These are phyloP conservation scores for Meleagris gallopavo DNA, from an alignment of 2,113 vertebrate species.

Conservation along the genomic window DNA sequence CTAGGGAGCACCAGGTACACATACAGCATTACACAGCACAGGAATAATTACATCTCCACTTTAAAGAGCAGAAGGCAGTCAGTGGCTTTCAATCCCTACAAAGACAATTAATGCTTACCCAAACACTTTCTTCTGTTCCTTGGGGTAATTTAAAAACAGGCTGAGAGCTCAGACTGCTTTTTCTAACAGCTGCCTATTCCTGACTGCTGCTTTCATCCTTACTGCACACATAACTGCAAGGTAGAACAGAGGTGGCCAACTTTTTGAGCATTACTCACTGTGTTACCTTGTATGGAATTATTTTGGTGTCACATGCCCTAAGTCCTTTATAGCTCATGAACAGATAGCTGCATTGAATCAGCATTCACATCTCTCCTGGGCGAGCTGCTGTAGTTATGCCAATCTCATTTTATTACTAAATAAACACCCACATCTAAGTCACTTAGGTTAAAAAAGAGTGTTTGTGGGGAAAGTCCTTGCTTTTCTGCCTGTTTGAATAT, in stretches of 20 bases:
- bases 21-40: neutral
- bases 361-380: neutral
- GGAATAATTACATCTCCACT: neutral
- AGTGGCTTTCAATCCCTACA: neutral
- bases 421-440: neutral
- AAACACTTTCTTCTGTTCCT: neutral
- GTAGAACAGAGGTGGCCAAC: neutral
- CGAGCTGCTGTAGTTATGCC: neutral
- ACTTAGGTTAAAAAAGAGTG: neutral
- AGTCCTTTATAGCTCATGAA: neutral
- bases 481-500: neutral
- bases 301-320: neutral
- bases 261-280: neutral
- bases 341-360: neutral
- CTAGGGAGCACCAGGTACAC: neutral
- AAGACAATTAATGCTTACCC: neutral
- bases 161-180: neutral
- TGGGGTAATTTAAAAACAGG: neutral
- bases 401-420: neutral
- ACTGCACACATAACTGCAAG: neutral
- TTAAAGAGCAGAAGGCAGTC: neutral
- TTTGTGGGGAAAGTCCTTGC: neutral
- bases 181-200: neutral
- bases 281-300: neutral
- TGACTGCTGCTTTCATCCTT: neutral